Evolutionary conservation across 1,140 invertebrate genomes (phyloP).

Genomic region (Sarcophaga bullata): DNA sequence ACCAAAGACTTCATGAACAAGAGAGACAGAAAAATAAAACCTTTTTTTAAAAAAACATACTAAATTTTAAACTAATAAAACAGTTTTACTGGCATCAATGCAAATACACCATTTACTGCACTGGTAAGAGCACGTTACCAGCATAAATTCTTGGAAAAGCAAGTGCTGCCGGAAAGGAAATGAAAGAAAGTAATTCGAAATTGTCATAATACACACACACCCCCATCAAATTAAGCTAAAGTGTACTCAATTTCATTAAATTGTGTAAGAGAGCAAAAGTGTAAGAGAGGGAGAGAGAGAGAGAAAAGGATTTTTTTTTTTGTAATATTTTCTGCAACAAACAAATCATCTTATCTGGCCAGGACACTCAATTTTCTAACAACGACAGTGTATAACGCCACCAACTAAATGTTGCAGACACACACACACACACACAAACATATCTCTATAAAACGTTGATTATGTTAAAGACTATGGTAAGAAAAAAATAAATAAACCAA

Average conservation of each 20-base stretch:
- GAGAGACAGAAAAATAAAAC: too few relatives aligned
- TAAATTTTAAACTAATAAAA: neutral
- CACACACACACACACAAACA: neutral
- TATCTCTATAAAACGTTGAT: neutral
- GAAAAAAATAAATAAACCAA: neutral
- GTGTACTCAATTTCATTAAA: neutral
- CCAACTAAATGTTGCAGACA: neutral
- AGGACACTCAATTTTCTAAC: neutral
- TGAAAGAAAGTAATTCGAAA: too few relatives aligned
- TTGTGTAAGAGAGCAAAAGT: neutral
- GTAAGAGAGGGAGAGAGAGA: neutral
- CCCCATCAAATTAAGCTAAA: neutral
- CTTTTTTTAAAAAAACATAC: too few relatives aligned
- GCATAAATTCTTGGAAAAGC: neutral
- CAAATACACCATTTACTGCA: neutral
- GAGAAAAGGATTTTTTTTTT: neutral
- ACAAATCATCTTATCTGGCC: constrained; percentile 22
- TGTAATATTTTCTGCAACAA: neutral
- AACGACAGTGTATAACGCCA: too few relatives aligned
- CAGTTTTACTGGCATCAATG: neutral
- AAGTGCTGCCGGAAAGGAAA: neutral
- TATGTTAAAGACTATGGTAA: neutral
- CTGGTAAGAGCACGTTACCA: neutral
- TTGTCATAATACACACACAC: neutral
- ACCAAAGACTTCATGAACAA: too few relatives aligned